Evolutionary conservation across 2,797 vertebrate species (phyloP).

Genomic region (Periophthalmus magnuspinnatus): DNA sequence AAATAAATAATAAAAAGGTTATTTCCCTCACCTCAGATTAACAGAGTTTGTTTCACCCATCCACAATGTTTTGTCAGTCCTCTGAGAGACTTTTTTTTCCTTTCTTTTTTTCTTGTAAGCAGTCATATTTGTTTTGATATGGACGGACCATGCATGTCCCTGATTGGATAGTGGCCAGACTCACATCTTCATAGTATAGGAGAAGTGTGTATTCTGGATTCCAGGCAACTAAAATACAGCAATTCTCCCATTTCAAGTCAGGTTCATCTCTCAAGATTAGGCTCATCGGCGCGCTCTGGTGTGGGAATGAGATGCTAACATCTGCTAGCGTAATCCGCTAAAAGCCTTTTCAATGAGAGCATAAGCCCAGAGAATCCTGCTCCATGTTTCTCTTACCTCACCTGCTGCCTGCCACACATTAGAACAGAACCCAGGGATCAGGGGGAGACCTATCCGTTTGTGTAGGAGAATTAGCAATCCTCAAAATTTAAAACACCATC

Average conservation of each 20-base stretch:
- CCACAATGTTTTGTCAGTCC: too few species aligned
- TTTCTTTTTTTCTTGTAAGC: too few species aligned
- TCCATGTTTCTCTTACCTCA: conserved; percentile 29
- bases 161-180: too few species aligned
- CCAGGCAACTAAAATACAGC: background rate
- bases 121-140: too few species aligned
- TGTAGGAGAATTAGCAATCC: background rate
- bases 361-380: conserved; percentile 24
- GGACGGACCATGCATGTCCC: too few species aligned
- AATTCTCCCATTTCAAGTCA: background rate
- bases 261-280: conserved; percentile 15
- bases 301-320: conserved; percentile 25
- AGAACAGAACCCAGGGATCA: conserved; percentile 20
- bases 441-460: background rate
- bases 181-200: too few species aligned
- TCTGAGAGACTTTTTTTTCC: too few species aligned
- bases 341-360: conserved; percentile 26
- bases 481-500: background rate
- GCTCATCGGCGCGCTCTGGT: conserved; percentile 13
- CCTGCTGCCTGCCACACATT: conserved; percentile 38
- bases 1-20: too few species aligned
- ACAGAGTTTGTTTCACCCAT: too few species aligned
- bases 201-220: too few species aligned
- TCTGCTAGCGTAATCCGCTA: conserved; percentile 41
- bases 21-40: too few species aligned